A percentile compares a stretch with the other conserved stretches of the same genome.
Evolutionary conservation across 2,888 invertebrate genomes (phyloP).

Genomic region (Erpobdella octoculata): DNA sequence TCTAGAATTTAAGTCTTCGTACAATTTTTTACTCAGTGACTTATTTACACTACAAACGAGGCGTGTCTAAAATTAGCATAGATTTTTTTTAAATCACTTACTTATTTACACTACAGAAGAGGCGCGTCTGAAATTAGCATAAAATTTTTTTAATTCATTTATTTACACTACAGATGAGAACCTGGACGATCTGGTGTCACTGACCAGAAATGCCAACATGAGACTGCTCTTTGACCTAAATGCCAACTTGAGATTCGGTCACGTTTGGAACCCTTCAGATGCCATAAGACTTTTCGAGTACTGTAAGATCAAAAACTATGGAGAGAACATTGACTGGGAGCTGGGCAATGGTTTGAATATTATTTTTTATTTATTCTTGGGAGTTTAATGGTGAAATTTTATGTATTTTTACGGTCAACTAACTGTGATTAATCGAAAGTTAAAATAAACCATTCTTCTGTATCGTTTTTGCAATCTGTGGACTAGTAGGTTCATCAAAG

Average conservation of each 20-base stretch:
- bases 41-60: too few relatives aligned
- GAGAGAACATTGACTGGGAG: constrained; percentile 43
- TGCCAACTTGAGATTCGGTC: constrained; percentile 39
- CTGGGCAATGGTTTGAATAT: constrained; percentile 45
- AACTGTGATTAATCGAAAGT: not conserved
- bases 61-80: too few relatives aligned
- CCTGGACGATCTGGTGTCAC: constrained; percentile 22
- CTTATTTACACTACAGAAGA: too few relatives aligned
- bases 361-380: not conserved
- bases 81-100: too few relatives aligned
- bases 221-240: constrained; percentile 67
- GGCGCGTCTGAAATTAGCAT: too few relatives aligned
- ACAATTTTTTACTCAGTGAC: too few relatives aligned
- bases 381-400: too few relatives aligned
- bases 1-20: too few relatives aligned
- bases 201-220: constrained; percentile 51
- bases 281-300: constrained; percentile 62
- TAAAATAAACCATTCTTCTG: too few relatives aligned
- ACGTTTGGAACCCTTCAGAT: constrained; percentile 64
- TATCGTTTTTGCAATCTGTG: too few relatives aligned
- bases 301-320: constrained; percentile 56
- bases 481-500: too few relatives aligned
- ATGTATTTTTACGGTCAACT: not conserved
- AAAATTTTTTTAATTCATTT: too few relatives aligned
- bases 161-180: constrained; percentile 24